These are phyloP conservation scores for Pelosia muscerda DNA, from an alignment of 2,888 invertebrate species.

Conservation along the genomic window DNA sequence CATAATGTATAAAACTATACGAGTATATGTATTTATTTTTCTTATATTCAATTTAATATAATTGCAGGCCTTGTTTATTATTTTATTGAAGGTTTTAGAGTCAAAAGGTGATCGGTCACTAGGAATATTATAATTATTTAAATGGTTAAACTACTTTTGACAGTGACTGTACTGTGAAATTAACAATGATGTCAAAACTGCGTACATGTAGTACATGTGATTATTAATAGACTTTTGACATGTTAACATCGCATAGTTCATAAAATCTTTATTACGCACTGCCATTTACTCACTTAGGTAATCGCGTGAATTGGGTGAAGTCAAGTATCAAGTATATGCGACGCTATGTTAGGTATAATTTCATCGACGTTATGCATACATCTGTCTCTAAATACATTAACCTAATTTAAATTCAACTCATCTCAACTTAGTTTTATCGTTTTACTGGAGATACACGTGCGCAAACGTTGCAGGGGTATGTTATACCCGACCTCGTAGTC, in stretches of 20 bases:
- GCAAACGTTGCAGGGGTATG: no score
- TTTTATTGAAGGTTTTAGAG: neutral
- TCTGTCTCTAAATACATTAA: no score
- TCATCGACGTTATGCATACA: neutral
- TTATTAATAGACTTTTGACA: slow-evolving; percentile 14
- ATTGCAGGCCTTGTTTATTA: no score
- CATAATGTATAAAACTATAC: no score
- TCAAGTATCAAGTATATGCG: slow-evolving; percentile 25
- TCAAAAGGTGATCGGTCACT: neutral
- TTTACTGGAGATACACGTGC: no score
- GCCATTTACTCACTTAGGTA: slow-evolving; percentile 17
- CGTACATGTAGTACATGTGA: slow-evolving; percentile 10
- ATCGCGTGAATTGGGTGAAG: slow-evolving; percentile 5
- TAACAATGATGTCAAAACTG: neutral
- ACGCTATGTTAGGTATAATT: slow-evolving; percentile 9
- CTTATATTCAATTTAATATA: no score
- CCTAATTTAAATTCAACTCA: no score
- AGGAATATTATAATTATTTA: neutral
- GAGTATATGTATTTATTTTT: no score
- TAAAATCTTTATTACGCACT: neutral
- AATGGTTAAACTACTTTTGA: neutral
- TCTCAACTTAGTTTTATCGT: no score
- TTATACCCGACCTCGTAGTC: no score
- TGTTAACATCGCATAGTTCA: slow-evolving; percentile 18
- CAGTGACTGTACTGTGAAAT: no score